phyloP scores from a whole-genome alignment of 2,797 vertebrate species.

The Balearica regulorum region DNA sequence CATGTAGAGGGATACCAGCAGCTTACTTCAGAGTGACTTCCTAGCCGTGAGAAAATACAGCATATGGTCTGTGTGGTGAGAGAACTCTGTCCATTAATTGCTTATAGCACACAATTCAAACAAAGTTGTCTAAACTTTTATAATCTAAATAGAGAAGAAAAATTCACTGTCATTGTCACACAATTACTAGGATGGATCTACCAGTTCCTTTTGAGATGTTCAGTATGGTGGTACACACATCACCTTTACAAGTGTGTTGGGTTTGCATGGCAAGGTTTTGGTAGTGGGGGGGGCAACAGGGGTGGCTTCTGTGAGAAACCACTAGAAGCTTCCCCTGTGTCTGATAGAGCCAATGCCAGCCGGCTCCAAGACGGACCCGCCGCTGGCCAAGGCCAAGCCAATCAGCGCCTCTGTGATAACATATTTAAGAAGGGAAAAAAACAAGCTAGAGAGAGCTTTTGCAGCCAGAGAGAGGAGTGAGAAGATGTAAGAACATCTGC shows the following conservation, averaged over 20 bases:
- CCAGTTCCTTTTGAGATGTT: background rate
- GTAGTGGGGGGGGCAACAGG: too few species aligned
- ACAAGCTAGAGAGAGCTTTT: too few species aligned
- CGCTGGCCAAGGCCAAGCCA: too few species aligned
- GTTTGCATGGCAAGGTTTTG: too few species aligned
- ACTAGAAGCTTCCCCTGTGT: too few species aligned
- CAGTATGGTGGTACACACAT: background rate
- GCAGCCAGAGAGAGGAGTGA: too few species aligned
- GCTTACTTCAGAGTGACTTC: background rate
- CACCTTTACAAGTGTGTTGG: background rate
- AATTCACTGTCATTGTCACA: background rate
- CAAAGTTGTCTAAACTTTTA: background rate
- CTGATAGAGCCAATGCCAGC: too few species aligned
- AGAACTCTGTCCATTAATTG: background rate
- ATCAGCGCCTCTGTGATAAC: too few species aligned
- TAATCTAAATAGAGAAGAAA: background rate
- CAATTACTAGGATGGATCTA: background rate
- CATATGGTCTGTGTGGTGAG: background rate
- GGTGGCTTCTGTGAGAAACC: too few species aligned
- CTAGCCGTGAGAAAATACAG: background rate
- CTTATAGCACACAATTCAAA: background rate
- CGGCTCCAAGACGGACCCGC: too few species aligned
- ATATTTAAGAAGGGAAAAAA: too few species aligned
- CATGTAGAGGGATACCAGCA: background rate
- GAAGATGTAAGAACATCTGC: too few species aligned